Evolutionary conservation across 1,140 invertebrate species (phyloP).

Genomic region (Tenebrio molitor): DNA sequence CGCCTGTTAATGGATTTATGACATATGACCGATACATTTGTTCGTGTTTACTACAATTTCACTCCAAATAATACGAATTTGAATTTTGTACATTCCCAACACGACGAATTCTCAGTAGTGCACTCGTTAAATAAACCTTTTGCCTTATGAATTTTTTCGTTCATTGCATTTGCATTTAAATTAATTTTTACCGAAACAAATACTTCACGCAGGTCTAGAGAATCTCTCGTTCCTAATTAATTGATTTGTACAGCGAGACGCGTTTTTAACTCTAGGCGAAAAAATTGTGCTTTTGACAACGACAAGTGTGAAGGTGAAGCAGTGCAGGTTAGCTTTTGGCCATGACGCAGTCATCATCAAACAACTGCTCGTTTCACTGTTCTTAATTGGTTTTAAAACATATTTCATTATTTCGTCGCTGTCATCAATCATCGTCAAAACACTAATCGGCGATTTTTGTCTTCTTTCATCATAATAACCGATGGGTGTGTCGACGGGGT

Average conservation of each 20-base stretch:
- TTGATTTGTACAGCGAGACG: too few relatives aligned
- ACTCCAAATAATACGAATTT: background rate
- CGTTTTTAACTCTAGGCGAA: too few relatives aligned
- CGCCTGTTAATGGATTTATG: conserved; percentile 8
- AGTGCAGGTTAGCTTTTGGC: too few relatives aligned
- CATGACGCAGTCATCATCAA: too few relatives aligned
- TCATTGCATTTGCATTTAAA: background rate
- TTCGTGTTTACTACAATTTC: background rate
- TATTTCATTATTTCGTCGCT: conserved; percentile 9
- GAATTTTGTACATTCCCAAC: too few relatives aligned
- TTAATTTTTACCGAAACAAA: background rate
- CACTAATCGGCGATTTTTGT: background rate
- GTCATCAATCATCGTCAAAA: conserved; percentile 15
- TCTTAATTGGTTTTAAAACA: conserved; percentile 18
- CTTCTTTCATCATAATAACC: conserved; percentile 20
- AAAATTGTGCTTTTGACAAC: too few relatives aligned
- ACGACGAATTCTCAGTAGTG: background rate
- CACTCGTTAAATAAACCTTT: background rate
- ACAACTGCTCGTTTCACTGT: too few relatives aligned
- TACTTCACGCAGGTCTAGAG: too few relatives aligned
- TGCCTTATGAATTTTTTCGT: background rate
- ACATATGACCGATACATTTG: background rate
- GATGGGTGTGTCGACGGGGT: background rate
- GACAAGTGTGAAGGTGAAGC: too few relatives aligned
- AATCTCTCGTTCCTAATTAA: too few relatives aligned